phyloP scores from a whole-genome alignment of 2,797 vertebrate species.

The Darevskia nairensis region DNA sequence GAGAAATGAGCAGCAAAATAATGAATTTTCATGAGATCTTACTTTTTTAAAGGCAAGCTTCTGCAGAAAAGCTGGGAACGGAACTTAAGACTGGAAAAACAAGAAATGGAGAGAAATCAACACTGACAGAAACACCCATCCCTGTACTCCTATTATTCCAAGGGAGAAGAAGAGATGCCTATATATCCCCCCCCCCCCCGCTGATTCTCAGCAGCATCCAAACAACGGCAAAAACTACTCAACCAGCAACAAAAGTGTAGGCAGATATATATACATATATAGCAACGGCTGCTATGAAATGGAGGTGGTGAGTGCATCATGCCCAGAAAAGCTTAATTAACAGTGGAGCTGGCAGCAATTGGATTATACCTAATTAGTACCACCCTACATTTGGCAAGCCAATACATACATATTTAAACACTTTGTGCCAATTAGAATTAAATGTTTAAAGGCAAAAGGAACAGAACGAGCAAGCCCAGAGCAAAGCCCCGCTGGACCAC shows the following conservation, averaged over 20 bases:
- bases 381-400: conserved; percentile 54
- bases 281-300: too few species aligned
- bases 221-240: neutral
- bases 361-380: conserved; percentile 48
- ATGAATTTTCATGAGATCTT: too few species aligned
- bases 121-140: too few species aligned
- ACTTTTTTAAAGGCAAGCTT: too few species aligned
- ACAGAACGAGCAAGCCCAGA: neutral
- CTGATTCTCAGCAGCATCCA: neutral
- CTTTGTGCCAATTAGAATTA: conserved; percentile 36
- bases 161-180: neutral
- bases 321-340: conserved; percentile 60
- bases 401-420: neutral
- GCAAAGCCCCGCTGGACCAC: neutral
- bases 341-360: neutral
- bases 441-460: conserved; percentile 37
- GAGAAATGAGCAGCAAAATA: too few species aligned
- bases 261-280: neutral
- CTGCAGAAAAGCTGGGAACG: too few species aligned
- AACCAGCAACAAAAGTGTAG: too few species aligned
- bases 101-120: too few species aligned
- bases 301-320: neutral
- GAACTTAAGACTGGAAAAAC: too few species aligned
- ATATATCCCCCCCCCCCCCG: neutral
- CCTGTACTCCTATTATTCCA: neutral